Conservation (phyloP, 1,140 invertebrate genomes). For the Drosophila persimilis region DNA sequence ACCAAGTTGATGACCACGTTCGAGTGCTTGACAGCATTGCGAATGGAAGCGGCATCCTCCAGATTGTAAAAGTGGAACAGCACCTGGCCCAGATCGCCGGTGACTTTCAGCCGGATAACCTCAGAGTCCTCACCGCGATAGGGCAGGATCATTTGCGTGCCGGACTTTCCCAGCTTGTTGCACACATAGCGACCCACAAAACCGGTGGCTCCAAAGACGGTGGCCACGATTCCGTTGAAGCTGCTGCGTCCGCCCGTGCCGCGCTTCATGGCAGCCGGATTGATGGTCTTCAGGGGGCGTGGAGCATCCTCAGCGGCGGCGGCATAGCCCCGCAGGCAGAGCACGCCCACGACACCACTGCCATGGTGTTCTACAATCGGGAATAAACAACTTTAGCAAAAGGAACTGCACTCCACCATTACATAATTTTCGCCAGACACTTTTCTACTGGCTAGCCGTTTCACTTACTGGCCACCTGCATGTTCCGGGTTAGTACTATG, state of each 20-base stretch:
- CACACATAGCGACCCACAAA: slow-evolving; percentile 93
- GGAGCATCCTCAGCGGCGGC: slow-evolving; percentile 67
- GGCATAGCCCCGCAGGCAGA: slow-evolving; percentile 67
- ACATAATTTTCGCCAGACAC: slow-evolving; percentile 61
- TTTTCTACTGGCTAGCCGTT: not conserved
- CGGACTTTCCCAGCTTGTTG: slow-evolving; percentile 94
- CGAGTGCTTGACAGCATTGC: slow-evolving; percentile 95
- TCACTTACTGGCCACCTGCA: slow-evolving; percentile 77
- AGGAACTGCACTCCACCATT: slow-evolving; percentile 25
- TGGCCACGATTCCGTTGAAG: slow-evolving; percentile 98
- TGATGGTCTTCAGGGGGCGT: slow-evolving; percentile 79
- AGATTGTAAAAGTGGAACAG: slow-evolving; percentile 94
- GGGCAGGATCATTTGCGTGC: slow-evolving; percentile 95
- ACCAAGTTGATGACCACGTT: slow-evolving; percentile 99
- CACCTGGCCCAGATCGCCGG: slow-evolving; percentile 98
- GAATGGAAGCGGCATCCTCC: slow-evolving; percentile 94
- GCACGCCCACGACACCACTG: slow-evolving; percentile 70
- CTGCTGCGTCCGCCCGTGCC: slow-evolving; percentile 97
- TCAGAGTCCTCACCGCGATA: slow-evolving; percentile 94
- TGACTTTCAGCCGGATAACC: slow-evolving; percentile 89
- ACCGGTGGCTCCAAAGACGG: slow-evolving; percentile 97
- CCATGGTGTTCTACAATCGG: slow-evolving; percentile 67
- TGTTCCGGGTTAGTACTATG: slow-evolving; percentile 75
- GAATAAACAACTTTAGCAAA: slow-evolving; percentile 28
- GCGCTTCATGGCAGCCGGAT: slow-evolving; percentile 88